A percentile compares a stretch with the other conserved stretches of the same genome.
phyloP scores from a whole-genome alignment of 2,888 invertebrate genomes.

The Mechanitis mazaeus region DNA sequence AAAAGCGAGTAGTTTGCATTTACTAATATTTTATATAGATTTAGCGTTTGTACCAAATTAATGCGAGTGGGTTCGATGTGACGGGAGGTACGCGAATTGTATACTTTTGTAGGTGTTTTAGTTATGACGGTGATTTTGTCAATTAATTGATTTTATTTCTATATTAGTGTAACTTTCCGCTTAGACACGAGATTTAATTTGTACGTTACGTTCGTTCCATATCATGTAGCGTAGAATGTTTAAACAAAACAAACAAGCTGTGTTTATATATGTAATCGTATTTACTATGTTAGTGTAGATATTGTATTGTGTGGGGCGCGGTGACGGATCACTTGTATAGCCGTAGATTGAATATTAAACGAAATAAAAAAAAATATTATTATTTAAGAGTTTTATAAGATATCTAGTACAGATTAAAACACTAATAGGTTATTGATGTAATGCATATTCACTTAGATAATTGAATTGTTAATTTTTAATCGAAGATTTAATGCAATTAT shows the following conservation, averaged over 20 bases:
- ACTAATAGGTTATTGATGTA: slow-evolving; percentile 44
- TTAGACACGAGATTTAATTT: slow-evolving; percentile 49
- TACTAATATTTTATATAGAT: slow-evolving; percentile 73
- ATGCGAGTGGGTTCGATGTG: slow-evolving; percentile 33
- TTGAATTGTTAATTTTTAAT: slow-evolving; percentile 28
- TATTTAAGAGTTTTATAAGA: slow-evolving; percentile 61
- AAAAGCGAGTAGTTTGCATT: slow-evolving; percentile 68
- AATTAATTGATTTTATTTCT: slow-evolving; percentile 45
- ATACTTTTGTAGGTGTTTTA: slow-evolving; percentile 41
- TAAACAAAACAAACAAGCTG: slow-evolving; percentile 49
- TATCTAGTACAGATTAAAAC: slow-evolving; percentile 57
- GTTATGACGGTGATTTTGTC: slow-evolving; percentile 60
- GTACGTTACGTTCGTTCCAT: slow-evolving; percentile 62
- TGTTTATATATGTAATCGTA: slow-evolving; percentile 55
- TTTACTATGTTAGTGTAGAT: slow-evolving; percentile 54
- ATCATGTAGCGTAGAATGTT: slow-evolving; percentile 48
- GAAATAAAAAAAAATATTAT: slow-evolving; percentile 43
- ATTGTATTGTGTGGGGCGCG: slow-evolving; percentile 55
- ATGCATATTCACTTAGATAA: slow-evolving; percentile 66
- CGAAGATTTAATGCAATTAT: slow-evolving; percentile 35
- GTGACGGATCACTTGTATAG: slow-evolving; percentile 64
- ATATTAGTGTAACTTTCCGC: slow-evolving; percentile 35
- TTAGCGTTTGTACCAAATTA: slow-evolving; percentile 72
- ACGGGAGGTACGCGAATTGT: slow-evolving; percentile 17
- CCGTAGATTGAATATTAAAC: slow-evolving; percentile 56